Base-by-base conservation (phyloP, 2,113 vertebrate genomes). In the Zootoca vivipara region DNA sequence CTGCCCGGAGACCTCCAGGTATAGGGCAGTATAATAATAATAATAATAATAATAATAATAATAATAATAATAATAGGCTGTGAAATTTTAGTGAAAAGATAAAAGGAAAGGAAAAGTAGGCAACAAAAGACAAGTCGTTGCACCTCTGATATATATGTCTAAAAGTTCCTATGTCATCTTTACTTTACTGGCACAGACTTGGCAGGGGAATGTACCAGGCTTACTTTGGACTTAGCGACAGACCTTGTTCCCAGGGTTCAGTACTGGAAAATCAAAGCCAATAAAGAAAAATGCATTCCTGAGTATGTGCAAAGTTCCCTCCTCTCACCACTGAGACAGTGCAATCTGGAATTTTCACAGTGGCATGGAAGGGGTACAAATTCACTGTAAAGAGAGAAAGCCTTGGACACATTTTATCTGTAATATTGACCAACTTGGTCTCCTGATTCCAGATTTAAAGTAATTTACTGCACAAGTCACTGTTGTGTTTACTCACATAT, bases 401-500 rank as follows among this genome's bases (percentile, higher is more conserved):
- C 77, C 10, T 72, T 90, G 52, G 42, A 74, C 74, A 2, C 1
- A 12, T 89, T 92, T 88, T 83, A 33, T 93, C 89, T 86, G 28
- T 74, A 82, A 46, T 83, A 88, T 79, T 90, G 70, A 83, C 16
- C 65, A 81, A 72, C 30, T 28, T 91, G 38, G 4, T 88, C 92
- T 91, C 81, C 89, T 92, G 91, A 89, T 75, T 85, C 77, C 73
- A 33, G 26, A 88, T 94, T 90, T 91, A 69, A 72, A 91, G 73
- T 85, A 85, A 94, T 93, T 92, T 92, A 93, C 91, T 89, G 9
- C 72, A 90, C 85, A 85, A 86, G 64, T 88, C 78, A 90, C 10
- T 92, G 79, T 26, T 65, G 67, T 92, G 86, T 93, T 96, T 91
- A 88, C 75, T 92, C 78, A 85, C 87, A 92, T 67, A 86, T 94